phyloP scores from a whole-genome alignment of 1,140 invertebrate species.

The Tetraneura akinire region DNA sequence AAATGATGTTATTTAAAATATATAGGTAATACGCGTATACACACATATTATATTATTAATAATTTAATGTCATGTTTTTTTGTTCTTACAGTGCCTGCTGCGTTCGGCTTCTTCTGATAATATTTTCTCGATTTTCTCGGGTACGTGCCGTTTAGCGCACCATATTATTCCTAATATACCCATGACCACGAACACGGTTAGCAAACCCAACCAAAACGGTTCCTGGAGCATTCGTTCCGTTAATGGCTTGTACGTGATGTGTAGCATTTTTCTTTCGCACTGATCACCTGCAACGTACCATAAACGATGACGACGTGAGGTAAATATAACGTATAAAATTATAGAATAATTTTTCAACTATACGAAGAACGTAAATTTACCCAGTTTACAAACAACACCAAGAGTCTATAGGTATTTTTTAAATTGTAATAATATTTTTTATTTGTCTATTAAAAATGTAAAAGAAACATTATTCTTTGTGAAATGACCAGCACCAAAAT shows the following conservation, averaged over 20 bases:
- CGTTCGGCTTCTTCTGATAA: slow-evolving; percentile 76
- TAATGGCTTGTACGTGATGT: slow-evolving; percentile 70
- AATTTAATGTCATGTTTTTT: not conserved
- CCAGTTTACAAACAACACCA: too few relatives aligned
- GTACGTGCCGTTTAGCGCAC: slow-evolving; percentile 79
- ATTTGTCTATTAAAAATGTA: too few relatives aligned
- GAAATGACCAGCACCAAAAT: too few relatives aligned
- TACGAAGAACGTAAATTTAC: too few relatives aligned
- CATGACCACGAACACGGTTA: slow-evolving; percentile 75
- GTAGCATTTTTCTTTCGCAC: slow-evolving; percentile 66
- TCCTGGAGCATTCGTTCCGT: slow-evolving; percentile 77
- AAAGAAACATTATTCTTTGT: too few relatives aligned
- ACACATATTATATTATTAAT: not conserved
- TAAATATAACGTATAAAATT: not conserved
- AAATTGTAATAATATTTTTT: too few relatives aligned
- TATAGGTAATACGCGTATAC: not conserved
- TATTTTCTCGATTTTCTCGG: slow-evolving; percentile 79
- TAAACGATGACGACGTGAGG: not conserved
- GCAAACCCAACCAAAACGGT: slow-evolving; percentile 79
- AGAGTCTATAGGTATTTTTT: too few relatives aligned
- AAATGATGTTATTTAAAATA: too few relatives aligned
- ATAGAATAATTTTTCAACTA: too few relatives aligned
- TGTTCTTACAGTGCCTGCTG: slow-evolving; percentile 60
- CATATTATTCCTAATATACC: slow-evolving; percentile 73
- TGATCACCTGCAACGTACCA: slow-evolving; percentile 61